Evolutionary conservation across 23 tunicate genomes (phyloP).

Genomic region (Ascidia mentula): DNA sequence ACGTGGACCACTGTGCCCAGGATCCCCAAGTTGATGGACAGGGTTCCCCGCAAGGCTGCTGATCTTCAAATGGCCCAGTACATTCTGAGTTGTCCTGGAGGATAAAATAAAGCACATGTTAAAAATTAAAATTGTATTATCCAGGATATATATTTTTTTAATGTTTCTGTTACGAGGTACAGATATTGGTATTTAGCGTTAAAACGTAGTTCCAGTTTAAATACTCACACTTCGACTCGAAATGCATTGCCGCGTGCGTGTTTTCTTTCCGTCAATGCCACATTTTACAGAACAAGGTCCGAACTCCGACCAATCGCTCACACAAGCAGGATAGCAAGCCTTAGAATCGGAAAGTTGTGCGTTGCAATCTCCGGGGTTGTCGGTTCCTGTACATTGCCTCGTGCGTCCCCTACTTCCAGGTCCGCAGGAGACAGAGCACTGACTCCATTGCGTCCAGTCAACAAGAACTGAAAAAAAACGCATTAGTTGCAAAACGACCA

Average conservation of each 20-base stretch:
- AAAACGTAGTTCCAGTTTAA: not conserved
- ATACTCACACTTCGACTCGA: slow-evolving; percentile 1
- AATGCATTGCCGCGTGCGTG: slow-evolving; percentile 26
- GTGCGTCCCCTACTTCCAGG: slow-evolving; percentile 31
- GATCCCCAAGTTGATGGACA: slow-evolving; percentile 39
- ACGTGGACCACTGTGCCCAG: slow-evolving; percentile 32
- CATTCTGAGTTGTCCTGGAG: slow-evolving; percentile 1
- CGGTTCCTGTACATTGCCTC: slow-evolving; percentile 18
- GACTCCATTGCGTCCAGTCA: not conserved
- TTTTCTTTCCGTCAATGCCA: slow-evolving; percentile 22
- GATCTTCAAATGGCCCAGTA: slow-evolving; percentile 20
- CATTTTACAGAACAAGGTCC: slow-evolving; percentile 31
- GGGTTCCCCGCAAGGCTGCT: slow-evolving; percentile 21
- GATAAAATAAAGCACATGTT: not conserved
- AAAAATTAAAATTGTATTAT: not conserved
- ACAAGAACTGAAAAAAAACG: slow-evolving; percentile 4
- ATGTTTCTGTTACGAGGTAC: not conserved
- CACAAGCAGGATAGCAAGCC: not conserved
- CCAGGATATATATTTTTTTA: not conserved
- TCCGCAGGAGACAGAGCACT: slow-evolving; percentile 35
- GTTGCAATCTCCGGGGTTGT: slow-evolving; percentile 1
- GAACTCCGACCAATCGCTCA: slow-evolving; percentile 40
- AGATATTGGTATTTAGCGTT: not conserved
- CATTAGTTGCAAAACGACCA: too few relatives aligned
- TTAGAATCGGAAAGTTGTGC: not conserved